phyloP scores from a whole-genome alignment of 1,140 invertebrate species.

The Diplogasteroides magnus region DNA sequence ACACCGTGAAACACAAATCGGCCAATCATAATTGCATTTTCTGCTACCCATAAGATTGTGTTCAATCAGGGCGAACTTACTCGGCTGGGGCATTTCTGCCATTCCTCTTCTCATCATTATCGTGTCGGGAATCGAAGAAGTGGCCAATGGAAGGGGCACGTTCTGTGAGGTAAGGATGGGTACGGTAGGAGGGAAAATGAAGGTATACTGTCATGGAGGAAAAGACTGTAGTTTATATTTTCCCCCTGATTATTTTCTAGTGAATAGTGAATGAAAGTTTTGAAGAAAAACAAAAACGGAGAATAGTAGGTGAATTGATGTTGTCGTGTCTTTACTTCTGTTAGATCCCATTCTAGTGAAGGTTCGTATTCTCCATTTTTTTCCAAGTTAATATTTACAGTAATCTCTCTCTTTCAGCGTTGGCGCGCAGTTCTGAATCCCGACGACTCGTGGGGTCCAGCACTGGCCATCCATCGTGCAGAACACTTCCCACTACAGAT shows the following conservation, averaged over 20 bases:
- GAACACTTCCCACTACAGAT: slow-evolving; percentile 53
- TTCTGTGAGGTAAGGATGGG: slow-evolving; percentile 29
- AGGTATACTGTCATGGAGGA: neutral
- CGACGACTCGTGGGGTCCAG: slow-evolving; percentile 54
- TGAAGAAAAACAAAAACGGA: no score
- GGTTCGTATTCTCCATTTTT: neutral
- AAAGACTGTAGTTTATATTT: slow-evolving; percentile 4
- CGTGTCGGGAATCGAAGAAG: slow-evolving; percentile 34
- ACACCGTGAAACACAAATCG: no score
- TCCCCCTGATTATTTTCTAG: no score
- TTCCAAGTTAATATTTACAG: no score
- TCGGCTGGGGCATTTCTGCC: slow-evolving; percentile 48
- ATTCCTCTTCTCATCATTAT: slow-evolving; percentile 41
- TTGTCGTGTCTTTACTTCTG: no score
- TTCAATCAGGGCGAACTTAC: no score
- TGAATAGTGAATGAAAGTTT: no score
- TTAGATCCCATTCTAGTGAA: neutral
- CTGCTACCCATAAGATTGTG: no score
- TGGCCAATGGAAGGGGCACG: slow-evolving; percentile 33
- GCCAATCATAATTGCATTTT: no score
- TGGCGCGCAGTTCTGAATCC: slow-evolving; percentile 44
- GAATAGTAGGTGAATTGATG: no score
- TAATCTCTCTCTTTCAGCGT: no score
- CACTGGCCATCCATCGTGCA: slow-evolving; percentile 48
- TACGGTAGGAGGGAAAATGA: neutral